Base-by-base conservation (phyloP, 2,888 invertebrate species). In the Ligdia adustata region DNA sequence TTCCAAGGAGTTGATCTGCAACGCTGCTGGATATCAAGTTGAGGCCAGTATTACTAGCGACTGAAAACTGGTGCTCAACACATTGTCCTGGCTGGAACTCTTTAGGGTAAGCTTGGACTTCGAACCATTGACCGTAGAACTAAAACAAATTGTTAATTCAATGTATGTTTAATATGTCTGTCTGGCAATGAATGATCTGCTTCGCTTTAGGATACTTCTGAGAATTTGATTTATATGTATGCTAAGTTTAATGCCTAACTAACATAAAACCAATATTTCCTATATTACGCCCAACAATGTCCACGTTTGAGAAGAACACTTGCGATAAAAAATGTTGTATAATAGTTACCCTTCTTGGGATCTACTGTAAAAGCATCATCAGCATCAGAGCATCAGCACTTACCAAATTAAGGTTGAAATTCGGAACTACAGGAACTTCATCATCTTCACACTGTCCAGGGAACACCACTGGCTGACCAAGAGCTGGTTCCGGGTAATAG, bases 81-180 rank as follows among this genome's bases (percentile, higher is more conserved):
- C 89, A 88, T 7, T 78, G 69, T 2, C 86, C 84, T 3, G 66
- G 49, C 38, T 73, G 70, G 12, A 72, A 58, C 0, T 64, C 66
- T 50, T 75, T 77, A 0, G 84, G 81, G 45, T 84, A 85, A 0
- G 80, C 64, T 59, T 77, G 64, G 0, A 82, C 65, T 62, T 84
- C 85, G 38, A 70, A 54, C 86, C 86, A 86, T 4, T 47, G 41
- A 1, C 84, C 84, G 47, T 44, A 12, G 46, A 84, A 82, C 85
- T 86, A 52, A 2, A 60, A 67, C 2, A 46, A 33, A 5, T n/a
- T 22, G 4, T n/a, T n/a, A n/a, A n/a, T n/a, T n/a, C n/a, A n/a
- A n/a, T n/a, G n/a, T n/a, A n/a, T n/a, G n/a, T n/a, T n/a, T n/a
- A n/a, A n/a, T n/a, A n/a, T n/a, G n/a, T n/a, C n/a, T n/a, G n/a